Evolutionary conservation across 92 coral and sea anemone species (phyloP).

Genomic region (Paramuricea clavata): DNA sequence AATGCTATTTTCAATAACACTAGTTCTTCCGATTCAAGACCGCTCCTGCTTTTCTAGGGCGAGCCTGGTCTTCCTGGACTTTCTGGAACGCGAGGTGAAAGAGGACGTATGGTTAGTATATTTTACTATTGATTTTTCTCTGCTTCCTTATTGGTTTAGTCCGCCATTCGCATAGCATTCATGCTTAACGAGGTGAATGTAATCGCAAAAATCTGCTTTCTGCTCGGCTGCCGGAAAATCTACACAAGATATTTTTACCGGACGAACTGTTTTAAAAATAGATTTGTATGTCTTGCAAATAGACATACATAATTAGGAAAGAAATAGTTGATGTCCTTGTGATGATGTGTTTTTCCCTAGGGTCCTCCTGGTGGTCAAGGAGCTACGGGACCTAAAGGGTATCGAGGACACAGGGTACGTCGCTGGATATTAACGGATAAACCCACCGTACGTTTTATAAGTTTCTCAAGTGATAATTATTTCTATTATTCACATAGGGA

Average conservation of each 20-base stretch:
- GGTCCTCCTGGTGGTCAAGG: constrained; percentile 75
- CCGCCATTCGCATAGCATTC: too few relatives aligned
- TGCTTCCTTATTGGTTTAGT: too few relatives aligned
- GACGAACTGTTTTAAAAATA: too few relatives aligned
- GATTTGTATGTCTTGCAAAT: not conserved
- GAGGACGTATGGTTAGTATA: constrained; percentile 22
- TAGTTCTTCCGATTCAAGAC: not conserved
- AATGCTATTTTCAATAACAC: not conserved
- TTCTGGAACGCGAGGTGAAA: constrained; percentile 60
- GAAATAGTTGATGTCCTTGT: not conserved
- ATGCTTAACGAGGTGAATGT: too few relatives aligned
- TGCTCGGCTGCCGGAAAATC: too few relatives aligned
- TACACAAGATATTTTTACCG: too few relatives aligned
- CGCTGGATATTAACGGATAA: not conserved
- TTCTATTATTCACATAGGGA: constrained; percentile 40
- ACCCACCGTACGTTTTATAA: not conserved
- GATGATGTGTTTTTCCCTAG: constrained; percentile 31
- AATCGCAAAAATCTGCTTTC: too few relatives aligned
- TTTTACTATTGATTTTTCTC: not conserved
- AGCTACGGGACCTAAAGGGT: constrained; percentile 68
- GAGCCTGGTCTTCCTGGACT: constrained; percentile 76
- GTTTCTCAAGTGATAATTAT: not conserved
- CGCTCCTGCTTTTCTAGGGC: not conserved
- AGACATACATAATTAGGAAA: not conserved
- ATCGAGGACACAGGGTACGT: constrained; percentile 68